Evolutionary conservation across 2,888 invertebrate genomes (phyloP).

Genomic region (Sipha maydis): DNA sequence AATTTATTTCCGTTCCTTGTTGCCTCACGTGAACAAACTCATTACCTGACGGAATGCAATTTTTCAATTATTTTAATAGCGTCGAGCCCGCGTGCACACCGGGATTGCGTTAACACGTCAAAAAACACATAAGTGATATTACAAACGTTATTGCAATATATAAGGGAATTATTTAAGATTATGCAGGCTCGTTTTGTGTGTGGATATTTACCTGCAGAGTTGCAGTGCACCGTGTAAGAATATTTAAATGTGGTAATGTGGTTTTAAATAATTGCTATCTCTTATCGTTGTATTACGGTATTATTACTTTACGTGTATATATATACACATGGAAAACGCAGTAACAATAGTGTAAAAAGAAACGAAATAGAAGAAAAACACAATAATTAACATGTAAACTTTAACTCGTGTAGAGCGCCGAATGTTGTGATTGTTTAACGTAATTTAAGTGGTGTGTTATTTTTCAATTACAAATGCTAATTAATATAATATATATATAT

Average conservation of each 20-base stretch:
- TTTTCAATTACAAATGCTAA: constrained; percentile 34
- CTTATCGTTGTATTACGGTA: not conserved
- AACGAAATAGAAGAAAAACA: constrained; percentile 25
- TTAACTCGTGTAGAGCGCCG: not conserved
- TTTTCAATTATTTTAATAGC: constrained; percentile 30
- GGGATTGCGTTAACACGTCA: constrained; percentile 17
- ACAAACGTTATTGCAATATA: not conserved
- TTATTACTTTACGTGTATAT: not conserved
- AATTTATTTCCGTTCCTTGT: not conserved
- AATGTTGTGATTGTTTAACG: constrained; percentile 24
- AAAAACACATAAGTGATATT: not conserved
- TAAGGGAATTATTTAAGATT: not conserved
- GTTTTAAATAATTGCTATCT: constrained; percentile 5
- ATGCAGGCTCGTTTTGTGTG: constrained; percentile 2
- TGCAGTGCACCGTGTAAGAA: not conserved
- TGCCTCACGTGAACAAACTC: not conserved
- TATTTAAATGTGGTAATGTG: constrained; percentile 13
- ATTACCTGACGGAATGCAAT: not conserved
- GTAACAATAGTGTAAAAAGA: constrained; percentile 24
- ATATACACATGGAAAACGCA: not conserved
- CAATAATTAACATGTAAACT: constrained; percentile 37
- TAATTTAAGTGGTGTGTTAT: constrained; percentile 8
- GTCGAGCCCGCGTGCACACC: not conserved
- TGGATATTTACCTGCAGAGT: too few species aligned
- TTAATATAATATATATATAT: not conserved